These are phyloP conservation scores for Champsocephalus esox DNA, from an alignment of 2,797 vertebrate species.

Conservation along the genomic window DNA sequence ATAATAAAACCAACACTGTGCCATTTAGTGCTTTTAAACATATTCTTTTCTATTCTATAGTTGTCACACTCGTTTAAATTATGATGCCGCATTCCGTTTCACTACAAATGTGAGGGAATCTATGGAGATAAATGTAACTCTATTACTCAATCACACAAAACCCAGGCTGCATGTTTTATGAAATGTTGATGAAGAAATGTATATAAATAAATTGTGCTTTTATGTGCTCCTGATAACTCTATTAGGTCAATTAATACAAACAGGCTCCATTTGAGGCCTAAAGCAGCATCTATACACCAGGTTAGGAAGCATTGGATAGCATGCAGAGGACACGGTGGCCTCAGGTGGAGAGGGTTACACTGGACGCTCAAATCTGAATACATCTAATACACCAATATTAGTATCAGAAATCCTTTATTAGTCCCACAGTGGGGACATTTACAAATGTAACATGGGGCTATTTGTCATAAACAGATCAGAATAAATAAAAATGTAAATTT, in stretches of 20 bases:
- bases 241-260: constrained; percentile 39
- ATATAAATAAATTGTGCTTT: constrained; percentile 14
- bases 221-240: constrained; percentile 11
- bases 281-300: constrained; percentile 46
- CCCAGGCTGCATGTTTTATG: constrained; percentile 16
- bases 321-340: constrained; percentile 58
- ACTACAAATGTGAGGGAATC: not conserved
- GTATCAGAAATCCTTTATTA: not conserved
- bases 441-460: not conserved
- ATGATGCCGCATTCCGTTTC: not conserved
- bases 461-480: not conserved
- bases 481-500: too few species aligned
- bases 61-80: not conserved
- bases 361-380: constrained; percentile 63
- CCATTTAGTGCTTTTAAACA: not conserved
- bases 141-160: constrained; percentile 7
- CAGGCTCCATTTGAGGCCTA: constrained; percentile 78
- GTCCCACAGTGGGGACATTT: not conserved
- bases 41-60: not conserved
- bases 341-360: constrained; percentile 47
- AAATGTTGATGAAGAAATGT: constrained; percentile 23
- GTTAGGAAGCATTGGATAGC: constrained; percentile 46
- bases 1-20: not conserved
- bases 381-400: not conserved
- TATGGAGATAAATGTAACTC: not conserved